Base-by-base conservation (phyloP, 2,888 invertebrate genomes). In the Drosophila fulvimacula region DNA sequence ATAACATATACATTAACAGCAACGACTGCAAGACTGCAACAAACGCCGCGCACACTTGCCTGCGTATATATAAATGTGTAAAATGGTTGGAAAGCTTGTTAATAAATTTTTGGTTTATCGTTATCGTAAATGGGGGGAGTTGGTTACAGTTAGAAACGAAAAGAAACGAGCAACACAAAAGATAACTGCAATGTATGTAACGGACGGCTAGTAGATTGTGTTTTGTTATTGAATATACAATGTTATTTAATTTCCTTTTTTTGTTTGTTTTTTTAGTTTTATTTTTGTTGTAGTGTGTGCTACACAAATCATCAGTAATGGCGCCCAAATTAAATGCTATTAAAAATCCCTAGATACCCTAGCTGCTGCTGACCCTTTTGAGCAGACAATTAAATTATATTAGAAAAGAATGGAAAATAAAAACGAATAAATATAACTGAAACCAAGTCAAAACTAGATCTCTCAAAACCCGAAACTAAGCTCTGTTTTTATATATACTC, bases 41-140 rank as follows among this genome's bases (percentile, higher is more conserved):
- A 82, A 84, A 72, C 69, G 82, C 82, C 82, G 79, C 82, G 76
- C 82, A 85, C 81, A 78, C 78, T 78, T 86, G 91, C 90, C 90
- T 91, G 90, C 81, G 84, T 91, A 88, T 82, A 88, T 83, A 88
- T 84, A 84, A 84, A 84, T 73, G 72, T 84, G 88, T 80, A 82
- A 73, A 82, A 82, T 82, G 73, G 80, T 73, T 89, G 89, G 82
- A 77, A 88, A 89, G 67, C 82, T 77, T 72, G 88, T 86, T 86
- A 86, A 85, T 85, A 79, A 70, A 64, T 60, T 79, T 75, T 79
- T 30, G 46, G 46, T 30, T 77, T 77, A 62, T 78, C 71, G 51
- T 76, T 72, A 71, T 70, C 69, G 30, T 48, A 48, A 48, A 30
- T 30, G 17, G 11, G 3, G 13, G 17, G n/a, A 15, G 24, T 30